Conservation (phyloP, 35 echinoderm and acorn worm genomes). For the Chiridota heheva region DNA sequence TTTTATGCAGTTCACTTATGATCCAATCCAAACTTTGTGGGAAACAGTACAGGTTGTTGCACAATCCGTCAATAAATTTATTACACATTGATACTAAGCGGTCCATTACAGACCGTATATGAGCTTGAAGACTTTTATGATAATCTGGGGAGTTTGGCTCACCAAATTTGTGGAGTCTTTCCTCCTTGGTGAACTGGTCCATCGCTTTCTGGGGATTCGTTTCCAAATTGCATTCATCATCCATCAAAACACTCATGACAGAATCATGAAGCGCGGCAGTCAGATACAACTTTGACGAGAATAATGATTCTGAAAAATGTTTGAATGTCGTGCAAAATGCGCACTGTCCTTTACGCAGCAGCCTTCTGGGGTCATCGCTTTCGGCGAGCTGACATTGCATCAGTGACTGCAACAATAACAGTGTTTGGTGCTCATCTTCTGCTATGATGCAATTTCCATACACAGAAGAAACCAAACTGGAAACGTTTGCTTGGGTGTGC, state of each 20-base stretch:
- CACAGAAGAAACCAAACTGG: slow-evolving; percentile 71
- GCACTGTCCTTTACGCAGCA: slow-evolving; percentile 70
- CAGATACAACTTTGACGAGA: slow-evolving; percentile 81
- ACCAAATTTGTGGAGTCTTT: slow-evolving; percentile 69
- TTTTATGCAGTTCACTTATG: slow-evolving; percentile 88
- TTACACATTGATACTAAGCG: slow-evolving; percentile 82
- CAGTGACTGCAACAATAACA: slow-evolving; percentile 74
- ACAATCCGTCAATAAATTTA: slow-evolving; percentile 78
- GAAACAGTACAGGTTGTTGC: slow-evolving; percentile 86
- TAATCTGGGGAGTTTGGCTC: slow-evolving; percentile 55
- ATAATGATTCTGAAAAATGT: slow-evolving; percentile 84
- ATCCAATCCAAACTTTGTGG: slow-evolving; percentile 93
- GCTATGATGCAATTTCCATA: slow-evolving; percentile 87
- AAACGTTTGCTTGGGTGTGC: slow-evolving; percentile 36
- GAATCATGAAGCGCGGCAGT: slow-evolving; percentile 94
- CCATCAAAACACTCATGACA: slow-evolving; percentile 90
- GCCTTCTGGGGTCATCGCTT: slow-evolving; percentile 76
- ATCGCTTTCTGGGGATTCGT: slow-evolving; percentile 75
- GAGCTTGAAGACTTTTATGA: slow-evolving; percentile 59
- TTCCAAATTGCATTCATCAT: slow-evolving; percentile 78
- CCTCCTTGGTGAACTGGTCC: slow-evolving; percentile 79
- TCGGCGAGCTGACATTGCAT: slow-evolving; percentile 72
- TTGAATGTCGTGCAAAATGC: slow-evolving; percentile 75
- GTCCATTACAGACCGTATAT: slow-evolving; percentile 52
- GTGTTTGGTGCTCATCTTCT: slow-evolving; percentile 70